phyloP scores from a whole-genome alignment of 2,797 vertebrate species.

The Anisognathus igniventris region DNA sequence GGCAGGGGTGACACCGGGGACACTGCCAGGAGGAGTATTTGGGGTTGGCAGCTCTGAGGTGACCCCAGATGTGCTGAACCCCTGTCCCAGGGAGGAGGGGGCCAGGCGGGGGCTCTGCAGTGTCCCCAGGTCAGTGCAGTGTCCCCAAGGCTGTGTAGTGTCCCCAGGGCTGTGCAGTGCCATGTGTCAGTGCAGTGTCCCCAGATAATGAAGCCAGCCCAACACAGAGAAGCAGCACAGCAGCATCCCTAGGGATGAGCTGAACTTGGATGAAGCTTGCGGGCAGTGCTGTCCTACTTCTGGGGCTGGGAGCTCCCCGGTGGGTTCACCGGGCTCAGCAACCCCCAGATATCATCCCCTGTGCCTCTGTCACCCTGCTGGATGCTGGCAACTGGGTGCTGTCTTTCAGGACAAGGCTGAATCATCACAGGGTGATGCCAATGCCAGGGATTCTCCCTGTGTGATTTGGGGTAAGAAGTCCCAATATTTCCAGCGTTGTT shows the following conservation, averaged over 20 bases:
- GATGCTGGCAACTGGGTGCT: not conserved
- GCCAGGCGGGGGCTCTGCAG: not conserved
- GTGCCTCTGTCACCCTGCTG: not conserved
- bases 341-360: accelerated
- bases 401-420: not conserved
- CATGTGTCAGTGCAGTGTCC: not conserved
- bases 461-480: not conserved
- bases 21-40: not conserved
- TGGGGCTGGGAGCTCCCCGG: not conserved
- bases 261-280: not conserved
- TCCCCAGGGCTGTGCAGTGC: not conserved
- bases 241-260: not conserved
- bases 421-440: not conserved
- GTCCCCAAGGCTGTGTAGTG: not conserved
- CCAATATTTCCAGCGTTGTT: not conserved
- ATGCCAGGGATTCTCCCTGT: not conserved
- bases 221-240: not conserved
- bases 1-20: not conserved
- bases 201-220: not conserved
- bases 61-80: not conserved
- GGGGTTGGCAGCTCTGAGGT: not conserved
- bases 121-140: not conserved
- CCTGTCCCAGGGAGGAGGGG: not conserved
- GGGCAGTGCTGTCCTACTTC: not conserved
- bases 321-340: accelerated